Base-by-base conservation (phyloP, 2,797 vertebrate genomes). In the Lophius americanus region DNA sequence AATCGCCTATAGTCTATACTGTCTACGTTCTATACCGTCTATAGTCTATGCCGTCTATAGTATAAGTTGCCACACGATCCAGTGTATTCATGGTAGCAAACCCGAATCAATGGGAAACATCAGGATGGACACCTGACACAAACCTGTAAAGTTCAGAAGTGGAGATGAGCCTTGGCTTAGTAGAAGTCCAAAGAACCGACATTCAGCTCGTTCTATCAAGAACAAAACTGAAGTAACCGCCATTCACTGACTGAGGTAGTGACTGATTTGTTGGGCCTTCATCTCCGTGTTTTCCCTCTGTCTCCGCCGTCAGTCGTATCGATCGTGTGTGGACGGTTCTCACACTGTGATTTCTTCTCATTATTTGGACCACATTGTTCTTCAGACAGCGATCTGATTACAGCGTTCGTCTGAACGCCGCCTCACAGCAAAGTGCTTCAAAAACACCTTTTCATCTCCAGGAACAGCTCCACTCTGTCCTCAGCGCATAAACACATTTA, bases 401-500 rank as follows among this genome's bases (percentile, higher is more conserved):
- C 75, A 86, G 83, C 50, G 23, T 76, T 77, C 60, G 63, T 72
- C 72, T 57, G 53, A 2, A 13, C 64, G 48, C 41, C 54, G 51
- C 75, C 75, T 78, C 37, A 2, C 75, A 55, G 62, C 64, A 79
- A 80, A 79, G 65, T 72, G 76, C 79, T 84, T 85, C 81, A 81
- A 78, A 41, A 86, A 86, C 70, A 79, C 65, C 77, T 80, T 86
- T 85, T 87, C 83, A 87, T 72, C 75, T 87, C 71, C 42, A 41
- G 65, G 78, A 80, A 67, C 74, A 73, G 67, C 85, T 74, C 51
- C 55, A 46, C 63, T 76, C 67, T 47, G 38, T 61, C 52, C 39
- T 35, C 2, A n/a, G 80, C 79, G 84, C 79, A 87, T 77, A 85
- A 86, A 88, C 82, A 81, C 86, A 84, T 79, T 81, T 88, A 91